phyloP scores from a whole-genome alignment of 1,140 invertebrate species.

The Heliothis virescens region DNA sequence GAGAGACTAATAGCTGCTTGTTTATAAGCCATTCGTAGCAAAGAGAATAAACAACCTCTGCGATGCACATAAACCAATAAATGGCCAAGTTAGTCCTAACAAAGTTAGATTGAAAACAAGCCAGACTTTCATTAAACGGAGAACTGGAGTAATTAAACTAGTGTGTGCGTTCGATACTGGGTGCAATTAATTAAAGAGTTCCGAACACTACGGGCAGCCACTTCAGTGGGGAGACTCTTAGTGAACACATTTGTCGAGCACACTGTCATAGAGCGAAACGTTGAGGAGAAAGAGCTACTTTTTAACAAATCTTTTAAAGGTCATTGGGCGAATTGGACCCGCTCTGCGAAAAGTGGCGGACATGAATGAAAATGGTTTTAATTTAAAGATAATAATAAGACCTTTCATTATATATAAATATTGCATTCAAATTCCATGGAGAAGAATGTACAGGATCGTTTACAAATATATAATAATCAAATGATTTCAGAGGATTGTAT shows the following conservation, averaged over 20 bases:
- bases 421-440: too few relatives aligned
- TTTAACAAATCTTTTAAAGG: neutral
- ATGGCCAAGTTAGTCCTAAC: slow-evolving; percentile 6
- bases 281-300: neutral
- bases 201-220: slow-evolving; percentile 9
- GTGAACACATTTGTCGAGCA: slow-evolving; percentile 1
- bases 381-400: too few relatives aligned
- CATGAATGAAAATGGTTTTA: too few relatives aligned
- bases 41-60: too few relatives aligned
- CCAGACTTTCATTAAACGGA: slow-evolving; percentile 10
- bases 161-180: neutral
- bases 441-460: too few relatives aligned
- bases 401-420: too few relatives aligned
- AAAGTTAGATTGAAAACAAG: slow-evolving; percentile 16
- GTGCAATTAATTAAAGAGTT: slow-evolving; percentile 31
- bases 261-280: neutral
- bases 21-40: too few relatives aligned
- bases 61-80: neutral
- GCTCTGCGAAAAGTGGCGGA: too few relatives aligned
- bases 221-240: slow-evolving; percentile 8
- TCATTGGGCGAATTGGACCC: too few relatives aligned
- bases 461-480: too few relatives aligned
- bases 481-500: too few relatives aligned
- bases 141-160: slow-evolving; percentile 28
- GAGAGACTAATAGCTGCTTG: too few relatives aligned